Conservation (phyloP, 2,888 invertebrate species). For the Leptopilina syphax region DNA sequence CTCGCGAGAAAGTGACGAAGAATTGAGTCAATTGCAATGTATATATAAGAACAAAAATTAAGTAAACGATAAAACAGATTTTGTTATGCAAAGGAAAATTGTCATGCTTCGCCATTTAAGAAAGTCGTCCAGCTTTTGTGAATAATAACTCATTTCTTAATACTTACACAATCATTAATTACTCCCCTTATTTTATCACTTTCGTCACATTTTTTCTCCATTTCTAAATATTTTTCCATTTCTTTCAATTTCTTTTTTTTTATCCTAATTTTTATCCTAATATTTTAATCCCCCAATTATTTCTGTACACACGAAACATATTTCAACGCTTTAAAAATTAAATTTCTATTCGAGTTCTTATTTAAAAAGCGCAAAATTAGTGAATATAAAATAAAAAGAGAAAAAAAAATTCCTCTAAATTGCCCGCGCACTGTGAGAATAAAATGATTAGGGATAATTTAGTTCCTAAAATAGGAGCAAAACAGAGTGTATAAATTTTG, state of each 20-base stretch:
- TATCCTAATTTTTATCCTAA: not conserved
- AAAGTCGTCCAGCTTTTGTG: not conserved
- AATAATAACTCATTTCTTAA: slow-evolving; percentile 22
- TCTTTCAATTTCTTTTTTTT: too few species aligned
- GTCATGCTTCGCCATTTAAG: slow-evolving; percentile 16
- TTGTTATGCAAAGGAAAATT: slow-evolving; percentile 36
- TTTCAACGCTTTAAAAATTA: too few species aligned
- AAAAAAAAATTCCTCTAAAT: too few species aligned
- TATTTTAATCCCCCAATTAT: not conserved
- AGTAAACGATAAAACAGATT: slow-evolving; percentile 24
- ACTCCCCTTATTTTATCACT: not conserved
- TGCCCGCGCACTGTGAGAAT: too few species aligned
- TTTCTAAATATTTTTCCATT: not conserved
- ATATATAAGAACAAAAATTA: slow-evolving; percentile 30
- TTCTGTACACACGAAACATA: too few species aligned
- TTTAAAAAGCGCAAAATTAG: too few species aligned
- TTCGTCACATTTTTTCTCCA: not conserved
- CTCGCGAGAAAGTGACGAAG: slow-evolving; percentile 29
- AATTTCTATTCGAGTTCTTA: too few species aligned
- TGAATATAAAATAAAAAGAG: too few species aligned
- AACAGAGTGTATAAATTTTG: not conserved
- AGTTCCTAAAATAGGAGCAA: not conserved
- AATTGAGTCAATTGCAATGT: slow-evolving; percentile 24
- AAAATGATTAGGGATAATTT: not conserved
- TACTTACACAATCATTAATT: slow-evolving; percentile 28